Percentiles rank a stretch among this genome's conserved stretches.
Evolutionary conservation across 2,888 invertebrate genomes (phyloP).

Genomic region (Rhagophthalmus giganteus): DNA sequence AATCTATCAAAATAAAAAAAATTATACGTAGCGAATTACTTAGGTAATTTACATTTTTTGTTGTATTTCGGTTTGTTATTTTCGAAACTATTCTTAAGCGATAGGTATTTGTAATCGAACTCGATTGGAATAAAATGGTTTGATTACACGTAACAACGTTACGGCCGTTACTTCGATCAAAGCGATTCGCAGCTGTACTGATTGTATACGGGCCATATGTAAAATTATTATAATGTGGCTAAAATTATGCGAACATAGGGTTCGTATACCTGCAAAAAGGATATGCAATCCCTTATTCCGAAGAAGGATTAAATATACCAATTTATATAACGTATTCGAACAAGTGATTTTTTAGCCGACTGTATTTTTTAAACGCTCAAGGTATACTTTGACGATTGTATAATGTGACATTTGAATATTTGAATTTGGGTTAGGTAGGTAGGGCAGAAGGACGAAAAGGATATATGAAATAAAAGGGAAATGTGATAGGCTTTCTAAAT

Average conservation of each 20-base stretch:
- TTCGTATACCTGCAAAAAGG: conserved; percentile 44
- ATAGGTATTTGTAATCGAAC: too few relatives aligned
- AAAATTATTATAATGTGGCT: conserved; percentile 44
- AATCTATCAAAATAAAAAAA: too few relatives aligned
- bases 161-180: conserved; percentile 15
- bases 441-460: conserved; percentile 19
- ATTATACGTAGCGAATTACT: too few relatives aligned
- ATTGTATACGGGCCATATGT: conserved; percentile 24
- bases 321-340: conserved; percentile 22
- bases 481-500: conserved; percentile 30
- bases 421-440: conserved; percentile 38
- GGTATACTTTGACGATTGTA: conserved; percentile 27
- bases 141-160: too few relatives aligned
- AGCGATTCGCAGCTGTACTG: conserved; percentile 25
- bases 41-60: too few relatives aligned
- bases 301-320: conserved; percentile 47
- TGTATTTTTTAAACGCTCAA: conserved; percentile 15
- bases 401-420: conserved; percentile 43
- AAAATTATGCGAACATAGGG: conserved; percentile 42
- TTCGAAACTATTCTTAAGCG: too few relatives aligned
- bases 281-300: conserved; percentile 35
- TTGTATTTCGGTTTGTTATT: too few relatives aligned
- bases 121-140: too few relatives aligned
- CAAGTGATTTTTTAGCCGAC: conserved; percentile 17
- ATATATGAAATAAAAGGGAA: conserved; percentile 31